Conservation (phyloP, 2,888 invertebrate species). For the Metallyticus violacea region DNA sequence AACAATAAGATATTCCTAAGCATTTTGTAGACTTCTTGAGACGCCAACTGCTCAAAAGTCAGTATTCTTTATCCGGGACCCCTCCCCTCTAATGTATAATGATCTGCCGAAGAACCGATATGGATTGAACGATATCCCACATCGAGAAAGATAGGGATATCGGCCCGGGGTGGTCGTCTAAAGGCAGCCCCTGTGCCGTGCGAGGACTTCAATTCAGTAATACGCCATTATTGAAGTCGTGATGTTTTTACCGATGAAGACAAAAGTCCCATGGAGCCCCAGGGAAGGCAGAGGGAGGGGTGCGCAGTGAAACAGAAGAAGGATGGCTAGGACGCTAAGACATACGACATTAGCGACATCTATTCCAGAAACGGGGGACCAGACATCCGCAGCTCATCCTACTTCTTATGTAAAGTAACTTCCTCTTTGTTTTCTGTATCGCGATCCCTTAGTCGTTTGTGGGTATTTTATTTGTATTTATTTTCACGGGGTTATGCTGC, state of each 20-base stretch:
- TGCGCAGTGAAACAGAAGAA: background rate
- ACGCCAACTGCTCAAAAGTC: no score
- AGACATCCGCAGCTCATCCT: background rate
- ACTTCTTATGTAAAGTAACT: background rate
- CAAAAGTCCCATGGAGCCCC: constrained; percentile 2
- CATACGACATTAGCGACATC: background rate
- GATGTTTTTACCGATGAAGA: constrained; percentile 33
- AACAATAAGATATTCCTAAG: no score
- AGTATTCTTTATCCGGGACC: no score
- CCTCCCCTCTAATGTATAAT: no score
- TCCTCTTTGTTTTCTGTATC: background rate
- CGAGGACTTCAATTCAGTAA: constrained; percentile 31
- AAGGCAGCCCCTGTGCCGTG: background rate
- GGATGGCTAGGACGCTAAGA: background rate
- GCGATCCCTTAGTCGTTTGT: background rate
- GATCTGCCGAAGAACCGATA: background rate
- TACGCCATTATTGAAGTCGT: constrained; percentile 35
- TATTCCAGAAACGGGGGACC: background rate
- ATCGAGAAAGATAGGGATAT: background rate
- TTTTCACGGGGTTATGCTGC: no score
- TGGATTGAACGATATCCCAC: background rate
- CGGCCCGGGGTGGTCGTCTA: background rate
- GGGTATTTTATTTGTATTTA: background rate
- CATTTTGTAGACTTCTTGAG: no score
- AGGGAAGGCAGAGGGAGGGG: no score